Base-by-base conservation (phyloP, 2,113 vertebrate genomes). In the Agelaius phoeniceus region DNA sequence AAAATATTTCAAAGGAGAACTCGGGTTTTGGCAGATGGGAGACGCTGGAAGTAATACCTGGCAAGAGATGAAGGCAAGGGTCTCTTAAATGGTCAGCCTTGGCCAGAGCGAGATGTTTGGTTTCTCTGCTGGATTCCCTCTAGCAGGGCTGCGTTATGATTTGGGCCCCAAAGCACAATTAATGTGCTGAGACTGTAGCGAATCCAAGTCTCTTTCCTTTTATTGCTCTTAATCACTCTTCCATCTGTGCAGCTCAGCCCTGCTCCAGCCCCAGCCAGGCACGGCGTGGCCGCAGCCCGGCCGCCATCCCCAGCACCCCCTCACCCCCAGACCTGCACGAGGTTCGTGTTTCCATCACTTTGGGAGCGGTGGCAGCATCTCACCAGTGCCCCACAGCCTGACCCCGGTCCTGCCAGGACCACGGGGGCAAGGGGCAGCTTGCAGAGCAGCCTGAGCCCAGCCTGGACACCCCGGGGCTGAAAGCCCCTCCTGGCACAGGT, bases 211-310 rank as follows among this genome's bases (percentile, higher is more conserved):
- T 92, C 93, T 95, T 89, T 91, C 93, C 86, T 96, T 97, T 97
- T 97, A 97, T 97, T 96, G 92, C 89, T 96, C 97, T 96, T 96
- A 97, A 97, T 97, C 95, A 92, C 94, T 97, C 93, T 96, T 93
- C 94, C 97, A 97, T 96, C 96, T 97, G 96, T 55, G 83, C 78
- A 58, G 30, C 73, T 13, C 87, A 67, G 94, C 85, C 82, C 90
- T 19, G 84, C 72, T 87, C n/a, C 54, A 96, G 93, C 26, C 72
- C 57, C 82, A 52, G 95, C 77, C 90, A 80, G 65, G 71, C 37
- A 14, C 59, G 9, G 83, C 23, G 5, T 18, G 79, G 89, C 59
- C 2, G 0, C 74, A 17, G 86, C 62, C 33, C 0, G 10, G 54
- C 35, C 20, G 1, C 67, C 27, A 0, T 35, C 59, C 59, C 71